Evolutionary conservation across 2,888 invertebrate species (phyloP).

Genomic region (Dinocampus coccinellae): DNA sequence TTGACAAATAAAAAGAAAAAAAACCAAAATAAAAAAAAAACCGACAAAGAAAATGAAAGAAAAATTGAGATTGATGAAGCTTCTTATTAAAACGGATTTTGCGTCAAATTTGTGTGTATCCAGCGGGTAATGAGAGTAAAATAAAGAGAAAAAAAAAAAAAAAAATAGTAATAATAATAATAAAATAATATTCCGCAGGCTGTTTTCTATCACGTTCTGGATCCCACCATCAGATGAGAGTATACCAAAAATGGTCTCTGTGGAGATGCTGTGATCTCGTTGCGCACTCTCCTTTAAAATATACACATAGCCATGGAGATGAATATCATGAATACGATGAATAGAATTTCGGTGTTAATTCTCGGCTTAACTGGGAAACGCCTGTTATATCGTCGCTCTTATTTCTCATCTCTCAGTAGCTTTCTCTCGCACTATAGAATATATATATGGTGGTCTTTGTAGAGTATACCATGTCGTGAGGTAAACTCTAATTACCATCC

Average conservation of each 20-base stretch:
- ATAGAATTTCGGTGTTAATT: constrained; percentile 48
- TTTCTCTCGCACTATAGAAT: not conserved
- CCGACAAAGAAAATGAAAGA: not conserved
- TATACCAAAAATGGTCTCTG: not conserved
- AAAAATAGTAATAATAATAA: too few relatives aligned
- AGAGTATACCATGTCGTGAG: constrained; percentile 8
- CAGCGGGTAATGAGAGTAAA: not conserved
- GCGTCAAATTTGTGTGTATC: not conserved
- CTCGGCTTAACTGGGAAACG: constrained; percentile 37
- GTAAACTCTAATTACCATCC: constrained; percentile 33
- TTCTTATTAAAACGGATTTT: not conserved
- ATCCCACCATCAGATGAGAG: not conserved
- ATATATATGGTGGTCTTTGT: constrained; percentile 3
- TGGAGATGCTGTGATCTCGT: not conserved
- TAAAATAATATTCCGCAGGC: not conserved
- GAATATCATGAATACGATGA: constrained; percentile 47
- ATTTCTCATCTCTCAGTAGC: not conserved
- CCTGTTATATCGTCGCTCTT: constrained; percentile 34
- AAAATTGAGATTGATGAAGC: constrained; percentile 3
- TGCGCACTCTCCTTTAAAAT: not conserved
- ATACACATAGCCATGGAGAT: constrained; percentile 37
- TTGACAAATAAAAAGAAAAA: not conserved
- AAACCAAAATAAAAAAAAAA: constrained; percentile 7
- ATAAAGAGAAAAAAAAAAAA: constrained; percentile 14
- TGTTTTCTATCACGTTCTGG: constrained; percentile 31